phyloP scores from a whole-genome alignment of 2,113 vertebrate species.

The Aphyosemion australe region DNA sequence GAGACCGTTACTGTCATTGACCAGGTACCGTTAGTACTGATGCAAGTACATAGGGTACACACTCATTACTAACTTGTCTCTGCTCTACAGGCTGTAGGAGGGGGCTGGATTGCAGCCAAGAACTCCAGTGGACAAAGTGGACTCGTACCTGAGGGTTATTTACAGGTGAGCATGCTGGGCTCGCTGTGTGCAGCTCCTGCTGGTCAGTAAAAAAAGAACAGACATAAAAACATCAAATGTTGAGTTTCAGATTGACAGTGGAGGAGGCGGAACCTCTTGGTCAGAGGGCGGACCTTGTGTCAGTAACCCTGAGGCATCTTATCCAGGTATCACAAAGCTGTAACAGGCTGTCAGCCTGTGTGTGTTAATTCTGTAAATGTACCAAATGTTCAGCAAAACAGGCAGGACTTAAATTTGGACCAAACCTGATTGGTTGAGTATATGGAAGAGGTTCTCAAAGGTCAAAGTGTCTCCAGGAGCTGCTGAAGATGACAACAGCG shows the following conservation, averaged over 20 bases:
- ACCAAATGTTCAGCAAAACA: too few relatives aligned
- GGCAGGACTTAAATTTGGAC: too few relatives aligned
- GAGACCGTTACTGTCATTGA: slow-evolving; percentile 20
- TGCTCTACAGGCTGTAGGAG: slow-evolving; percentile 36
- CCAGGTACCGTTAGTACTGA: slow-evolving; percentile 25
- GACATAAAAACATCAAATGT: background rate
- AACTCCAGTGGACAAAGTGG: slow-evolving; percentile 27
- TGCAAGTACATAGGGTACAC: background rate
- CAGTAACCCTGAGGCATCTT: slow-evolving; percentile 7
- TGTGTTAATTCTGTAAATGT: background rate
- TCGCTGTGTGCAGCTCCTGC: too few relatives aligned
- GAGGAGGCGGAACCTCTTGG: background rate
- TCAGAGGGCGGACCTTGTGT: slow-evolving; percentile 17
- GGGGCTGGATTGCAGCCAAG: slow-evolving; percentile 48
- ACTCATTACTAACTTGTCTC: background rate
- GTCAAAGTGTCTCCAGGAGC: slow-evolving; percentile 3
- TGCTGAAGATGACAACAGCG: slow-evolving; percentile 64
- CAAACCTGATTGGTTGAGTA: background rate
- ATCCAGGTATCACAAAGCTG: slow-evolving; percentile 14
- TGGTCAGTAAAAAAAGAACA: background rate
- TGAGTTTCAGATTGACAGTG: slow-evolving; percentile 21
- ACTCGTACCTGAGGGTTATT: slow-evolving; percentile 53
- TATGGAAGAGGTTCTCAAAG: background rate
- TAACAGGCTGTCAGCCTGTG: background rate
- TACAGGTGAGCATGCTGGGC: slow-evolving; percentile 38